A percentile compares a stretch with the other conserved stretches of the same genome.
Evolutionary conservation across 2,888 invertebrate genomes (phyloP).

Genomic region (Tachina lurida): DNA sequence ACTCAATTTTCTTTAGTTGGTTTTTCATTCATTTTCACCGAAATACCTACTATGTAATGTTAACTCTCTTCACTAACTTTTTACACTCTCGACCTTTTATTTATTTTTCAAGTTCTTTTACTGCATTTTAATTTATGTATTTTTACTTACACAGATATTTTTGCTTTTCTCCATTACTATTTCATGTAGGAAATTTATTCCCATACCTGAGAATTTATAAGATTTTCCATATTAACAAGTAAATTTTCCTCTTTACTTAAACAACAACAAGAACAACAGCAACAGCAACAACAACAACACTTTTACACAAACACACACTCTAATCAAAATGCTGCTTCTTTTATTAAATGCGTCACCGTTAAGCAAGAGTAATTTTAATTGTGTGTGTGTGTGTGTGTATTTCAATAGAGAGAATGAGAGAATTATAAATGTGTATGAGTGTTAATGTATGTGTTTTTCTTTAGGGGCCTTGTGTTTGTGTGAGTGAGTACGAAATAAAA

Average conservation of each 20-base stretch:
- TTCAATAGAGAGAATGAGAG: slow-evolving; percentile 19
- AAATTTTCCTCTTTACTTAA: slow-evolving; percentile 40
- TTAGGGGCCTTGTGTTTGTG: slow-evolving; percentile 33
- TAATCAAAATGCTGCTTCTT: background rate
- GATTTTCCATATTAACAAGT: slow-evolving; percentile 33
- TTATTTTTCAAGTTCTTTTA: slow-evolving; percentile 13
- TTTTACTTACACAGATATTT: background rate
- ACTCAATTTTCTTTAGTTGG: background rate
- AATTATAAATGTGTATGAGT: slow-evolving; percentile 11
- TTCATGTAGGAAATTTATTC: slow-evolving; percentile 42
- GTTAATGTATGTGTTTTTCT: slow-evolving; percentile 16
- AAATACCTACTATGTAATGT: background rate
- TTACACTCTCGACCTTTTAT: background rate
- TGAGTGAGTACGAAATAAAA: slow-evolving; percentile 44
- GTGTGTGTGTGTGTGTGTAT: slow-evolving; percentile 27
- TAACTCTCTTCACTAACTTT: slow-evolving; percentile 1
- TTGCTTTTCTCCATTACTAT: slow-evolving; percentile 13
- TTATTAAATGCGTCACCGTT: slow-evolving; percentile 58
- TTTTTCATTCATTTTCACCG: slow-evolving; percentile 15
- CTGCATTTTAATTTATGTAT: background rate
- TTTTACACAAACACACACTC: background rate
- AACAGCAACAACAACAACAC: slow-evolving; percentile 2
- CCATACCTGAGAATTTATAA: slow-evolving; percentile 28
- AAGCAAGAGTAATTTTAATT: slow-evolving; percentile 27
- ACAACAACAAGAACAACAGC: background rate